Base-by-base conservation (phyloP, 2,888 invertebrate genomes). In the Eurytoma adleriae region DNA sequence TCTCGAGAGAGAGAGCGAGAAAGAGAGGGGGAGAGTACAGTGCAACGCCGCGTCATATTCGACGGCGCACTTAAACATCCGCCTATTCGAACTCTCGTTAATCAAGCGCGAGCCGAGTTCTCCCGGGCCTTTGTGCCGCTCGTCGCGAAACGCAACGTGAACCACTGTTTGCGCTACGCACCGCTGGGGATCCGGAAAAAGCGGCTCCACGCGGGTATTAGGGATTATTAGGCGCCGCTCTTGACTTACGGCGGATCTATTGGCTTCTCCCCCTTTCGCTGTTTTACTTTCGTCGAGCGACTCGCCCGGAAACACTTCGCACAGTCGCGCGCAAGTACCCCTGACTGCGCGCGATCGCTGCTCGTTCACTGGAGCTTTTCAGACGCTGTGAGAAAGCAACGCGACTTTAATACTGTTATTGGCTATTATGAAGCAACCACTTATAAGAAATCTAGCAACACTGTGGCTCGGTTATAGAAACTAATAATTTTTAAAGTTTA, bases 21-120 rank as follows among this genome's bases (percentile, higher is more conserved):
- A 7, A 30, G 30, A 30, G 30, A 7, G 30, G 4, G 30, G 4
- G 40, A 10, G 40, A 10, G 40, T 40, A 7, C 40, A 4, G 40
- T 7, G 40, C 40, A 40, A 10, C 67, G 67, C 61, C 24, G 27
- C 79, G 57, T 61, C 27, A 71, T 61, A 75, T 71, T 77, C 73
- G 66, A 79, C 77, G 70, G 83, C 82, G 81, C 85, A 83, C 84
- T 86, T 85, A 84, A 84, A 84, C 85, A 85, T 86, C 84, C 84
- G 83, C 85, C 86, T 85, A 86, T 85, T 86, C 85, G 84, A 85
- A 85, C 84, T 85, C 85, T 87, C 86, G 86, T 87, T 87, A 87
- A 87, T 86, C 87, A 86, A 86, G 83, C 83, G 82, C 82, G 79
- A 57, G 80, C 30, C 52, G 14, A 20, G 14, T n/a, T 70, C 56